Base-by-base conservation (phyloP, 2,113 vertebrate genomes). In the Grallaria varia region DNA sequence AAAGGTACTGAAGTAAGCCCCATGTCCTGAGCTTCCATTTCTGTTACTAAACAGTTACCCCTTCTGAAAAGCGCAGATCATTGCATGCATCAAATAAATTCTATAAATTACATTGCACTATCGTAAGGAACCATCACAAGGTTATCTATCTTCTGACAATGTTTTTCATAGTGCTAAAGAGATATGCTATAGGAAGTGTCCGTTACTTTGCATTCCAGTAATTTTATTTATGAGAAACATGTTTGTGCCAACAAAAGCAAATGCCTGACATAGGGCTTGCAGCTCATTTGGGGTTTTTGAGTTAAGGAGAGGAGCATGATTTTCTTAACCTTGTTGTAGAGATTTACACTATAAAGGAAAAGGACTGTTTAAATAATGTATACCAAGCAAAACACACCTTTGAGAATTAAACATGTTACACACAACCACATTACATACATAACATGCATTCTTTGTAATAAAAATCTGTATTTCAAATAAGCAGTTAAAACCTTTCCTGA, bases 401-500 rank as follows among this genome's bases (percentile, higher is more conserved):
- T 92, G 85, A 94, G 84, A 50, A 56, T 59, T 92, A 50, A 86
- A 60, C 68, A 50, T 35, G 17, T 40, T 92, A 35, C 18, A 66
- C 63, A 78, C 74, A 89, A 83, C 73, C 52, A 88, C 64, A 67
- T 88, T 91, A 75, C 37, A 53, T 59, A 78, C 84, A 84, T 40
- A 87, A 82, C 39, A 71, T 10, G 9, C 31, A 67, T 83, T 95
- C 58, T 64, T 85, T 71, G 56, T 64, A 90, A 62, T 69, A 97
- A 74, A 73, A 82, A 76, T 68, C 92, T 95, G 10, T 91, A 86
- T 58, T 89, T 58, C 74, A 92, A 89, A 64, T 52, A 93, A 96
- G 59, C 59, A 95, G 89, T 90, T 91, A 76, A 96, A 96, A 82
- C 73, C 59, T 67, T 89, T 86, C 84, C 84, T 76, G 68, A 83